phyloP scores from a whole-genome alignment of 2,113 vertebrate genomes.

The Fregetta grallaria region DNA sequence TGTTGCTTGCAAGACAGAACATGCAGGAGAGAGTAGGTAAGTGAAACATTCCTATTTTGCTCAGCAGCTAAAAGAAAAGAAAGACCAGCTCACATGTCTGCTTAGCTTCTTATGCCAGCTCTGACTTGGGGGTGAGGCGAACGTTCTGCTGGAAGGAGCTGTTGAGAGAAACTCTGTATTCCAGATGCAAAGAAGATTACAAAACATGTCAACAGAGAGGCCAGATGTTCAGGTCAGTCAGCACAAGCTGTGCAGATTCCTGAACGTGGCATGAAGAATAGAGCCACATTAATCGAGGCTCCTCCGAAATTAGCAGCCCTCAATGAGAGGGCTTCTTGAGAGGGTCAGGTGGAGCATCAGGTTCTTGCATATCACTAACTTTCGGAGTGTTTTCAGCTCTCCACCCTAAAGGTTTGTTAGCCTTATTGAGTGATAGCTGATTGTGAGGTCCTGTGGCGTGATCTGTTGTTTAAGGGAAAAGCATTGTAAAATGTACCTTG shows the following conservation, averaged over 20 bases:
- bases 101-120: constrained; percentile 33
- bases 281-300: not conserved
- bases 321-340: not conserved
- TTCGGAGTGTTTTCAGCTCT: not conserved
- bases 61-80: not conserved
- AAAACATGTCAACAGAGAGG: not conserved
- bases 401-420: not conserved
- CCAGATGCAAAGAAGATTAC: constrained; percentile 39
- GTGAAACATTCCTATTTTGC: not conserved
- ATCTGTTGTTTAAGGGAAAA: not conserved
- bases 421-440: not conserved
- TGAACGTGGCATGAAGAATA: not conserved
- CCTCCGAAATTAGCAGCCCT: not conserved
- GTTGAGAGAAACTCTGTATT: not conserved
- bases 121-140: not conserved
- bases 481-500: not conserved
- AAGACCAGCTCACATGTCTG: not conserved
- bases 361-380: not conserved
- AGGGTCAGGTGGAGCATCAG: too few relatives aligned
- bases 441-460: not conserved
- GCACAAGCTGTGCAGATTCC: not conserved
- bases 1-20: too few relatives aligned
- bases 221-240: not conserved
- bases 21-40: not conserved
- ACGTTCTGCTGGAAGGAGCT: not conserved